Evolutionary conservation across 2,113 vertebrate genomes (phyloP).

Genomic region (Paralichthys olivaceus): DNA sequence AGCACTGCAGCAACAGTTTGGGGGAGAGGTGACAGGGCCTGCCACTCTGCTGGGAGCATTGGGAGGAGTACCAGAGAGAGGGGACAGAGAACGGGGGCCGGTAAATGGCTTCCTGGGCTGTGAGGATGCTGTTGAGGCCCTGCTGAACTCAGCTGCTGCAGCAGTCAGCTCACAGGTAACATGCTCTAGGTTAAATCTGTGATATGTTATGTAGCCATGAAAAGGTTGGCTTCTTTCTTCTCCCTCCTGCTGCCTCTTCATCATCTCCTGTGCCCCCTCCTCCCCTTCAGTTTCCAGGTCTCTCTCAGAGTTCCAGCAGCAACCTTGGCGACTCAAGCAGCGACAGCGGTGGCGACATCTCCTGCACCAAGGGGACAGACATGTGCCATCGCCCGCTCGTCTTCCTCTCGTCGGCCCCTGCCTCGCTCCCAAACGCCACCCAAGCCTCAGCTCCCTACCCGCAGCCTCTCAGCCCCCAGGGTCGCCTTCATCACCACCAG

Average conservation of each 20-base stretch:
- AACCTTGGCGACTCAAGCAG: slow-evolving; percentile 83
- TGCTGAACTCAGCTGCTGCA: slow-evolving; percentile 90
- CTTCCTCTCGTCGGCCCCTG: slow-evolving; percentile 81
- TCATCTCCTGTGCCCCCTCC: slow-evolving; percentile 63
- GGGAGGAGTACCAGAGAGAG: slow-evolving; percentile 76
- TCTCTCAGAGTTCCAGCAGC: slow-evolving; percentile 83
- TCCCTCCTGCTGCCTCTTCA: slow-evolving; percentile 43
- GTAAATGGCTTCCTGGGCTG: slow-evolving; percentile 91
- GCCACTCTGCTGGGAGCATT: slow-evolving; percentile 79
- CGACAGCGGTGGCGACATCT: slow-evolving; percentile 87
- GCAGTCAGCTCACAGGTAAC: slow-evolving; percentile 89
- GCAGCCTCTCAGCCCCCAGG: slow-evolving; percentile 87
- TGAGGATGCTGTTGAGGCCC: slow-evolving; percentile 96
- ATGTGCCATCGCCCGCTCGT: slow-evolving; percentile 85
- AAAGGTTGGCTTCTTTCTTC: background rate
- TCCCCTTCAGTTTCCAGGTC: slow-evolving; percentile 85
- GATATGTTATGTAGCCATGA: background rate
- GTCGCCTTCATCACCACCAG: slow-evolving; percentile 90
- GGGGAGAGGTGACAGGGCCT: slow-evolving; percentile 86
- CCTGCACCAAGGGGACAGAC: slow-evolving; percentile 86
- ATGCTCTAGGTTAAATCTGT: background rate
- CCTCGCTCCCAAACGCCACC: slow-evolving; percentile 81
- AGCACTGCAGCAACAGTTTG: slow-evolving; percentile 94
- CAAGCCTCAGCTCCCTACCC: slow-evolving; percentile 84
- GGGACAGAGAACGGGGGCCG: slow-evolving; percentile 85